A percentile compares a stretch with the other conserved stretches of the same genome.
Evolutionary conservation across 2,888 invertebrate species (phyloP).

Genomic region (Pristionchus japonicus): DNA sequence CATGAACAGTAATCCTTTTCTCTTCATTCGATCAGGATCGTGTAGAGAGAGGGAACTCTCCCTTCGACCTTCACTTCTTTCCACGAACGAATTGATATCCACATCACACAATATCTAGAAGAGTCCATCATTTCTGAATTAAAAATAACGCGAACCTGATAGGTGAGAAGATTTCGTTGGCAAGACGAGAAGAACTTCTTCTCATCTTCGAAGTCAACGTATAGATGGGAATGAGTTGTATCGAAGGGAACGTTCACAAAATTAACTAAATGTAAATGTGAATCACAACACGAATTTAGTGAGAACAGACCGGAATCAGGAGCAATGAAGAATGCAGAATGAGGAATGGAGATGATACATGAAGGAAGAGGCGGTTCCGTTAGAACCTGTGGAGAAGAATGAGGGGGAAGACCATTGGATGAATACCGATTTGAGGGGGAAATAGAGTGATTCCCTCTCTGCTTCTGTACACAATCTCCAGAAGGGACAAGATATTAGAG

Average conservation of each 20-base stretch:
- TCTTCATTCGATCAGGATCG: constrained; percentile 47
- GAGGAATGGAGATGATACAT: neutral
- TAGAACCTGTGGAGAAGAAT: neutral
- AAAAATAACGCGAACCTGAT: constrained; percentile 51
- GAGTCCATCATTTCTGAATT: neutral
- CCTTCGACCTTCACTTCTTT: neutral
- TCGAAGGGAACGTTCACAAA: constrained; percentile 61
- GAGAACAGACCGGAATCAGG: constrained; percentile 27
- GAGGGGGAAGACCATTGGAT: neutral
- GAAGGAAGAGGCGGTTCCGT: constrained; percentile 7
- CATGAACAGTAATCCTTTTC: constrained; percentile 76
- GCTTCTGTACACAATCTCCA: constrained; percentile 60
- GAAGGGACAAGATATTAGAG: constrained; percentile 61
- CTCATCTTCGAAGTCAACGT: constrained; percentile 57
- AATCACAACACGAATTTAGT: neutral
- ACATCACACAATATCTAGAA: constrained; percentile 58
- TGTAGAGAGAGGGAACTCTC: neutral
- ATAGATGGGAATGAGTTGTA: constrained; percentile 56
- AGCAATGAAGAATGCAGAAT: constrained; percentile 31
- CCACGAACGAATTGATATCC: constrained; percentile 54
- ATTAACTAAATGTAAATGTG: constrained; percentile 50
- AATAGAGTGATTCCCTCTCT: constrained; percentile 56
- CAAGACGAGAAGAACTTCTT: constrained; percentile 58
- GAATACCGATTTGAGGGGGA: constrained; percentile 59
- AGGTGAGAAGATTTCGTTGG: constrained; percentile 56